Evolutionary conservation across 2,113 vertebrate genomes (phyloP), one percentile per base, ranked within the genome.

Genomic region (Percopsis transmontana): DNA sequence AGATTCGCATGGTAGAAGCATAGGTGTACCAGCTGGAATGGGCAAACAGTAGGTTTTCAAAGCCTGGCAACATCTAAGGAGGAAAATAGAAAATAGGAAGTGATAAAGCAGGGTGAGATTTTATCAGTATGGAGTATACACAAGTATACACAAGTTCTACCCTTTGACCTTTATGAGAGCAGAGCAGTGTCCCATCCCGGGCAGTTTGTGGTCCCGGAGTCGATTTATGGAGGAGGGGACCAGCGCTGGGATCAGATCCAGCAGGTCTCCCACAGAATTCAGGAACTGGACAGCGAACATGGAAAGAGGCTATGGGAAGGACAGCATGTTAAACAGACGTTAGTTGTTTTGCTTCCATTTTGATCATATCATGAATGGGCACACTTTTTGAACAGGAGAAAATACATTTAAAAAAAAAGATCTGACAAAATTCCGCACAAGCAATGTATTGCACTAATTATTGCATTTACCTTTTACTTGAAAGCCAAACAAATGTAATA

Each of bases 1-100:
- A 98, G 83, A 98, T 94, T 60, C 96, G 91, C 90, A 97, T 86
- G 0, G 94, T 93, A 82, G 96, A 94, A 0, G 95, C 95, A 1
- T 96, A 97, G 0, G 94, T 95, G 83, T 95, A 98, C 96, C 96
- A 97, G 87, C 96, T 97, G 67, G 96, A 97, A 87, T 98, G 96
- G 70, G 93, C 92, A 70, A 97, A 96, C 81, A 91, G 88, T 58
- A 98, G 91, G 84, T 98, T 95, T 89, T 97, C 96, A 73, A 91
- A 98, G 45, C 95, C 96, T 9, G 96, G 96, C 19, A 97, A 89
- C 89, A 98, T 92, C 95, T 98, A 72, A 50, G 24, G 21, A n/a
- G 7, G 13, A 33, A 50, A 10, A 52, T 13, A 12, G 58, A 40
- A 72, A 4, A 47, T 11, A 53, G 3, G 45, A 66, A 1, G 18